Percentiles rank a stretch among this genome's conserved stretches.
Evolutionary conservation across 2,888 invertebrate species (phyloP).

Genomic region (Callinectes sapidus): DNA sequence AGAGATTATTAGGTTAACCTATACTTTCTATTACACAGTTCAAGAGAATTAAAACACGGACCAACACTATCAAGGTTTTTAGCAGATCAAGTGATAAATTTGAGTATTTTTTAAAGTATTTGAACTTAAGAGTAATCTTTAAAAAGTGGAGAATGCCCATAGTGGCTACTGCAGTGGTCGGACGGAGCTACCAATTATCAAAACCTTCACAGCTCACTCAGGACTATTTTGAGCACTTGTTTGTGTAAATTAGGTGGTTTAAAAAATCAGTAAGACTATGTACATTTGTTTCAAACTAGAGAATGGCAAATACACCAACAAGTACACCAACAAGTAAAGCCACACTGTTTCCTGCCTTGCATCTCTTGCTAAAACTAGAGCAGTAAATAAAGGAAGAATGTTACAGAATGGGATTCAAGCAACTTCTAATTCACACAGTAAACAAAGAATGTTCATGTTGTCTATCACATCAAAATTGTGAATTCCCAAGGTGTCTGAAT

Average conservation of each 20-base stretch:
- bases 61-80: neutral
- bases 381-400: neutral
- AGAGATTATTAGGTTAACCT: neutral
- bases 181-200: conserved; percentile 6
- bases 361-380: neutral
- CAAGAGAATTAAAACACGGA: neutral
- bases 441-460: neutral
- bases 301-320: neutral
- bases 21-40: too few species aligned
- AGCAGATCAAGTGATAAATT: neutral
- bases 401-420: neutral
- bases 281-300: neutral
- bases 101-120: neutral
- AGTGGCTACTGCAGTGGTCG: neutral
- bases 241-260: neutral
- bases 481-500: neutral
- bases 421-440: neutral
- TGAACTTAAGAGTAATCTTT: neutral
- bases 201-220: neutral
- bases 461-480: neutral
- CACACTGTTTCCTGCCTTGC: neutral
- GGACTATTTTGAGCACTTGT: conserved; percentile 22
- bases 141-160: neutral
- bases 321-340: neutral
- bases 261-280: neutral